A percentile compares a stretch with the other conserved stretches of the same genome.
phyloP scores from a whole-genome alignment of 1,140 invertebrate species.

The Achroia grisella region DNA sequence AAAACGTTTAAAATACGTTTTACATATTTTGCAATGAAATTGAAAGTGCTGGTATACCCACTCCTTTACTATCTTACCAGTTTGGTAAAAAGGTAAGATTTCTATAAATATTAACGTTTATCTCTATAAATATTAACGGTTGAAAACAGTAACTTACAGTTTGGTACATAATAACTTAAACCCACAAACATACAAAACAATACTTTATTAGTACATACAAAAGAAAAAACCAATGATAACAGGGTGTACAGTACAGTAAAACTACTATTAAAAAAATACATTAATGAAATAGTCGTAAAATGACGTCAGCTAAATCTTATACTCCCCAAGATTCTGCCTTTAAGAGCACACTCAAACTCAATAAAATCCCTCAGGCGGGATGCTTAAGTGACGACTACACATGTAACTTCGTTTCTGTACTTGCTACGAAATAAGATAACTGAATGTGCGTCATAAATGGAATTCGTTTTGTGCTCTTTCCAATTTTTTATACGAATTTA shows the following conservation, averaged over 20 bases:
- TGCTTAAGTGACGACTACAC: slow-evolving; percentile 22
- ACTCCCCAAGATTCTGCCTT: slow-evolving; percentile 10
- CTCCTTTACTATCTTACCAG: no score
- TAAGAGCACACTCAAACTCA: slow-evolving; percentile 21
- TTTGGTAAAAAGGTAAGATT: no score
- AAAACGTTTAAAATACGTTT: no score
- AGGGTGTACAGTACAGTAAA: no score
- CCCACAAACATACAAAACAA: no score
- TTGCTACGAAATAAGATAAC: slow-evolving; percentile 11
- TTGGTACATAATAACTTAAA: no score
- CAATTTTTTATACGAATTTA: no score
- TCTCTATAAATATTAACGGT: no score
- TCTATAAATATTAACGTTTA: no score
- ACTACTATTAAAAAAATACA: background rate
- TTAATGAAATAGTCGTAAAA: slow-evolving; percentile 1
- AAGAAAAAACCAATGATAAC: background rate
- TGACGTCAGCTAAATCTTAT: slow-evolving; percentile 3
- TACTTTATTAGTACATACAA: background rate
- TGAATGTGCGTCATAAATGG: slow-evolving; percentile 8
- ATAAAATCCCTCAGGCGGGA: slow-evolving; percentile 20
- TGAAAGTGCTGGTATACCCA: no score
- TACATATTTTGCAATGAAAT: no score
- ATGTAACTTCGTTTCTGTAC: slow-evolving; percentile 21
- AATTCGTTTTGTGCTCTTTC: slow-evolving; percentile 1
- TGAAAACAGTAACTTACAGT: no score